phyloP scores from a whole-genome alignment of 2,113 vertebrate species.

The Tonatia bakeri region DNA sequence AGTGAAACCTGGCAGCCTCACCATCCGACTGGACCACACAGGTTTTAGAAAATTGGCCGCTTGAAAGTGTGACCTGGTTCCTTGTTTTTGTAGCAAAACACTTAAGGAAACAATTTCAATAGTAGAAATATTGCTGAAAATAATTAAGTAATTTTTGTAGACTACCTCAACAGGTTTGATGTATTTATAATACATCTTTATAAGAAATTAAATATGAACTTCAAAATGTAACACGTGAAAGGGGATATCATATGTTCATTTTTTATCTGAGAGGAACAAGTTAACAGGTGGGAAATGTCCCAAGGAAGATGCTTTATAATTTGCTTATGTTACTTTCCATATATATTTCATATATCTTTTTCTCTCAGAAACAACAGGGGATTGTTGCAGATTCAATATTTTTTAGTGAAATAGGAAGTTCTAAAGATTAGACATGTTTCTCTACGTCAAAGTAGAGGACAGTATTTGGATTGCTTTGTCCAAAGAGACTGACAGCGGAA shows the following conservation, averaged over 20 bases:
- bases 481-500: slow-evolving; percentile 65
- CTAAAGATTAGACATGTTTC: slow-evolving; percentile 35
- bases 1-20: not conserved
- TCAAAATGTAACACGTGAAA: not conserved
- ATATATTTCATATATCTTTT: not conserved
- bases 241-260: rapidly evolving
- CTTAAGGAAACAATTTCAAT: not conserved
- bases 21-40: not conserved
- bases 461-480: slow-evolving; percentile 75
- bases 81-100: not conserved
- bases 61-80: not conserved
- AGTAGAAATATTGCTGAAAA: not conserved
- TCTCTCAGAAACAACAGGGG: not conserved
- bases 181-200: not conserved
- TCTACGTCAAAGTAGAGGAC: slow-evolving; percentile 47
- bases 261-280: not conserved
- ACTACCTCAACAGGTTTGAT: not conserved
- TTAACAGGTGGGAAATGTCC: not conserved
- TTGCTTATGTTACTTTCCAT: slow-evolving; percentile 46
- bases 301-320: slow-evolving; percentile 3
- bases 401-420: slow-evolving; percentile 53
- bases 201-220: not conserved
- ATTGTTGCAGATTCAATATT: slow-evolving; percentile 36
- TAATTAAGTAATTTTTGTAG: not conserved
- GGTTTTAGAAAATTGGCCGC: not conserved